Percentiles rank a stretch among this genome's conserved stretches.
Conservation (phyloP, 2,797 vertebrate genomes). For the Tamandua tetradactyla region DNA sequence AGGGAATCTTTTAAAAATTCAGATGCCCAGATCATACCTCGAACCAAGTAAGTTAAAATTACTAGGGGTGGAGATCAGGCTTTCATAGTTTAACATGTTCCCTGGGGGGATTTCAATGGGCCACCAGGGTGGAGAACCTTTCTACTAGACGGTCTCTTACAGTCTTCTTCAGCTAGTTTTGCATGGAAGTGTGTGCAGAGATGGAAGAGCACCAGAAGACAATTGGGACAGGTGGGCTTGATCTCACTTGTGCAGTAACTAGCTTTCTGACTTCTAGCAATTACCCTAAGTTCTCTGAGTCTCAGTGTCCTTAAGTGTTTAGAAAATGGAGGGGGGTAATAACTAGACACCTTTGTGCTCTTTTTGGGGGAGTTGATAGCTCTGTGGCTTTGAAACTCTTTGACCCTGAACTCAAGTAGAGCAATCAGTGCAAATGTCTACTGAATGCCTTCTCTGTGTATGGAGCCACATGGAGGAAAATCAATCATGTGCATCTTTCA, state of each 20-base stretch:
- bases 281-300: background rate
- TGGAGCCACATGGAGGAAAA: background rate
- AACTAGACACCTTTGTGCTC: background rate
- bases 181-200: background rate
- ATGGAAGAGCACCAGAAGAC: background rate
- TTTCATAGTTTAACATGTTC: rapidly evolving
- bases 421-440: background rate
- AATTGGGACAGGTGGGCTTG: background rate
- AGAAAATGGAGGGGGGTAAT: background rate
- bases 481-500: background rate
- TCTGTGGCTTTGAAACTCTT: slow-evolving; percentile 5
- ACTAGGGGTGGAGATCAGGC: background rate
- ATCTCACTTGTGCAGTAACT: background rate
- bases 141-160: background rate
- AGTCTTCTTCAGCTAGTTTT: background rate
- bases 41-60: background rate
- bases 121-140: background rate
- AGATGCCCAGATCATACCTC: background rate
- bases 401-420: background rate
- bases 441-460: background rate
- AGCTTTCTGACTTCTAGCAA: background rate
- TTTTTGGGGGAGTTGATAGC: too few species aligned
- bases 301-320: background rate
- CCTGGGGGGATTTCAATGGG: background rate
- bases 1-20: background rate